Evolutionary conservation across 2,797 vertebrate species (phyloP).

Genomic region (Crenuchus spilurus): DNA sequence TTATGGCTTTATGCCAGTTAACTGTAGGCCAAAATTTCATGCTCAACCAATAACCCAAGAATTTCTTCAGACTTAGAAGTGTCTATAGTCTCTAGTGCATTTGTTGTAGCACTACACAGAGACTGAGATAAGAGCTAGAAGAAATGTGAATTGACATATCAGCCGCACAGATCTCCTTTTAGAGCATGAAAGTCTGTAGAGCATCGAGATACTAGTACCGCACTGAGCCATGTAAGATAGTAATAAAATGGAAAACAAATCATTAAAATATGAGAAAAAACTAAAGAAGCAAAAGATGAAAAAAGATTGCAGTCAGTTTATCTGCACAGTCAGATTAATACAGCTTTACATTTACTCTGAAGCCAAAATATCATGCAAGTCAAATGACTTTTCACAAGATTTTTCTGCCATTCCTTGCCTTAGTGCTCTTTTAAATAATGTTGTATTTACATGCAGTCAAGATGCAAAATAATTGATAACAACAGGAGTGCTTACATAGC

Average conservation of each 20-base stretch:
- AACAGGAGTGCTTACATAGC: no score
- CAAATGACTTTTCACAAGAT: no score
- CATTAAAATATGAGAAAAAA: not conserved
- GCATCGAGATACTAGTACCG: not conserved
- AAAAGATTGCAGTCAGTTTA: no score
- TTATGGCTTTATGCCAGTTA: no score
- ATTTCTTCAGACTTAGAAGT: not conserved
- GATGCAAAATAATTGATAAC: no score
- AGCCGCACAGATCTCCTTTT: not conserved
- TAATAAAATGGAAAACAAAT: not conserved
- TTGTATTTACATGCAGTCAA: no score
- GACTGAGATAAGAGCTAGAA: not conserved
- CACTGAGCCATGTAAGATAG: not conserved
- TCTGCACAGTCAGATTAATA: no score
- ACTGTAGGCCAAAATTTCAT: no score
- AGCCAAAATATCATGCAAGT: no score
- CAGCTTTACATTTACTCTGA: no score
- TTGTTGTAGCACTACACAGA: not conserved
- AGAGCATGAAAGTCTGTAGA: not conserved
- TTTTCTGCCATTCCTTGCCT: no score
- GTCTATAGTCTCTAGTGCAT: not conserved
- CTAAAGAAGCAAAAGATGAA: not conserved
- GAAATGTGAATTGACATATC: constrained; percentile 12
- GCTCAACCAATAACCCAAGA: not conserved
- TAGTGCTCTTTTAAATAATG: no score